These are phyloP conservation scores for Thalpophila matura DNA, from an alignment of 2,888 invertebrate species.

Conservation along the genomic window DNA sequence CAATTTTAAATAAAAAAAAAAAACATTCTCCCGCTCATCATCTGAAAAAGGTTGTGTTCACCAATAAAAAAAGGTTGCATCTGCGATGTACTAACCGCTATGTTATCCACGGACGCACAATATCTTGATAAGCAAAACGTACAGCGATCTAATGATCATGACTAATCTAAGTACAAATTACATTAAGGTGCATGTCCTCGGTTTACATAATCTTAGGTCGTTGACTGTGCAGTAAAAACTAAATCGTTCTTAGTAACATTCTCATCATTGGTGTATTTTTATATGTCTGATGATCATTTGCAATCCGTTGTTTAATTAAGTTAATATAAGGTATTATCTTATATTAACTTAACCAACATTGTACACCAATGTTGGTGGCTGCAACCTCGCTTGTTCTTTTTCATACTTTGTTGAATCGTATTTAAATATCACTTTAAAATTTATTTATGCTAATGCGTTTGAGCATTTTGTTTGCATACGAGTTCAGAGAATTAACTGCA, in stretches of 20 bases:
- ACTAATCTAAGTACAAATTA: slow-evolving; percentile 51
- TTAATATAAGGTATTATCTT: slow-evolving; percentile 21
- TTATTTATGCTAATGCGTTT: background rate
- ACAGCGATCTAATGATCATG: slow-evolving; percentile 38
- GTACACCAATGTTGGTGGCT: slow-evolving; percentile 1
- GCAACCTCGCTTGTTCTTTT: background rate
- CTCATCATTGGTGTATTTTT: slow-evolving; percentile 19
- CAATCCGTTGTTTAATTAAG: slow-evolving; percentile 24
- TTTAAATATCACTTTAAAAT: slow-evolving; percentile 12
- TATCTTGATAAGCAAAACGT: slow-evolving; percentile 39
- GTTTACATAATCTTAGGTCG: slow-evolving; percentile 56
- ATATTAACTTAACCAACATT: slow-evolving; percentile 18
- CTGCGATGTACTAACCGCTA: slow-evolving; percentile 10
- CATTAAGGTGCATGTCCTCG: slow-evolving; percentile 54
- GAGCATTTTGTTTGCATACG: slow-evolving; percentile 8
- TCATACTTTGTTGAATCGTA: background rate
- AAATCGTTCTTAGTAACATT: slow-evolving; percentile 24
- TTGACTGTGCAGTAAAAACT: slow-evolving; percentile 53
- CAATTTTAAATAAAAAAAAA: slow-evolving; percentile 17
- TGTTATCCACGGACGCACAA: slow-evolving; percentile 19
- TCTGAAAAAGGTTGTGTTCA: slow-evolving; percentile 2
- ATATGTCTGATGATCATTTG: slow-evolving; percentile 25
- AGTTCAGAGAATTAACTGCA: slow-evolving; percentile 5
- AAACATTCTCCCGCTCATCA: background rate
- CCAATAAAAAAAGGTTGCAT: slow-evolving; percentile 12